Base-by-base conservation (phyloP, 1,140 invertebrate genomes). In the Hestina assimilis region DNA sequence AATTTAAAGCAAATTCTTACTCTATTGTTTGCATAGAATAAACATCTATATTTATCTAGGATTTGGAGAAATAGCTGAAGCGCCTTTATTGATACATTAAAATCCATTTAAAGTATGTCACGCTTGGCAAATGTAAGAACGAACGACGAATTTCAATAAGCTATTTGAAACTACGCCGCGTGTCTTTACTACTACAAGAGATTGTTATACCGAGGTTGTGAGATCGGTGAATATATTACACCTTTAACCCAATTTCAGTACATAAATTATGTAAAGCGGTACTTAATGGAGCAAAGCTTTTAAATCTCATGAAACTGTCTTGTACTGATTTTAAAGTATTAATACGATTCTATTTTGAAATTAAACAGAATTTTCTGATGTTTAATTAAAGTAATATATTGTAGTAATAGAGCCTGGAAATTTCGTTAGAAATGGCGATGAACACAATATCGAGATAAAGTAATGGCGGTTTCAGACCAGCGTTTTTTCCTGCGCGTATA, bases 231-330 rank as follows among this genome's bases (percentile, higher is more conserved):
- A 52, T 52, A 52, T 41, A 29, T 41, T 29, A 52, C 20, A 52
- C 23, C 48, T 52, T 52, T 41, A 52, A 52, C 48, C 48, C 48
- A 52, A 41, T 52, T 52, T 52, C 38, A 20, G 29, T 11, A 26
- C 35, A 52, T 52, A 52, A 52, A 41, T 52, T 52, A 52, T 52
- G 48, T 26, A 41, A 52, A 52, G 12, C 20, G 45, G 19, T 23
- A 35, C 48, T 28, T 41, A 52, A 52, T 26, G 38, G 33, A 19
- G 24, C 48, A 29, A 33, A 12, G 48, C 35, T 29, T 52, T 52
- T 41, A 52, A 52, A 52, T 29, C 24, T 19, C 14, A 14, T 17
- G 14, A 40, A 52, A 51, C 8, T 28, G 7, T 28, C 12, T 45
- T 15, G 23, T 24, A 14, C 4, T 12, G 20, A 43, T 43, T 43